Conservation (phyloP, 2,113 vertebrate genomes). For the Monarcha castaneiventris region DNA sequence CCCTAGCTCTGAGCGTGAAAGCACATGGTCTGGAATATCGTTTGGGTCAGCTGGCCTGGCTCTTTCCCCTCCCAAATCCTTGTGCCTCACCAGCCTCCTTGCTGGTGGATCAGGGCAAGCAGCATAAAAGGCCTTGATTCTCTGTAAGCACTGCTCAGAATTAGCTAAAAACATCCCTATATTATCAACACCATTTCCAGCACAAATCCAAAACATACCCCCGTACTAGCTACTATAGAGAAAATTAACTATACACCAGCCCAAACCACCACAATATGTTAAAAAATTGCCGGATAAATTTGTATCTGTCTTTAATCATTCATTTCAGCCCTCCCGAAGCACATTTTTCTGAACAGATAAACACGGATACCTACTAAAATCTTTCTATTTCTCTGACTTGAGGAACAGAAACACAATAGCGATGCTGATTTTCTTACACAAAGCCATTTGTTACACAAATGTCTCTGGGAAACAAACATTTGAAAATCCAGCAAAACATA, state of each 20-base stretch:
- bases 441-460: background rate
- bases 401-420: background rate
- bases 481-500: background rate
- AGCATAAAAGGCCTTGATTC: background rate
- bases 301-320: background rate
- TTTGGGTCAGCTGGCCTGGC: background rate
- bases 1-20: background rate
- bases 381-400: background rate
- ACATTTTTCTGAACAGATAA: background rate
- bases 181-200: background rate
- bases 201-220: background rate
- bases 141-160: background rate
- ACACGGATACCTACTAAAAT: background rate
- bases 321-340: background rate
- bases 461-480: background rate
- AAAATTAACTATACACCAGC: background rate
- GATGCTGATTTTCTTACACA: background rate
- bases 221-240: background rate
- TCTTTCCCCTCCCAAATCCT: background rate
- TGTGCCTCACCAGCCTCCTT: background rate
- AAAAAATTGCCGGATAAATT: background rate
- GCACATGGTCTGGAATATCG: accelerated
- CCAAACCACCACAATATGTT: background rate
- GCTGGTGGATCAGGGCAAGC: background rate
- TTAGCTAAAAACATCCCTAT: background rate